Evolutionary conservation across 2,888 invertebrate genomes (phyloP).

Genomic region (Tethea ocularis): DNA sequence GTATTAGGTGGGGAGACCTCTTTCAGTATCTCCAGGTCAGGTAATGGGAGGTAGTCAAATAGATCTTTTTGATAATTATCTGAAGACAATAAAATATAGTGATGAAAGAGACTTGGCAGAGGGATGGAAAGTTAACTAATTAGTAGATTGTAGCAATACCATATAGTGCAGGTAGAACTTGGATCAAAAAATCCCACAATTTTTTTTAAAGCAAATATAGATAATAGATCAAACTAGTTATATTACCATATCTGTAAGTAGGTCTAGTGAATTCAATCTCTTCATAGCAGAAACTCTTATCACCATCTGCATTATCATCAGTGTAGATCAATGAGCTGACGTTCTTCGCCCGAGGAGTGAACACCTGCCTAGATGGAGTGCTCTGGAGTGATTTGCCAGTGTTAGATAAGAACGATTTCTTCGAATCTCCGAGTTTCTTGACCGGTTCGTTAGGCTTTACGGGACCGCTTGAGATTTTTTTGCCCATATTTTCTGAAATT

Average conservation of each 20-base stretch:
- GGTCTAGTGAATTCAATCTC: constrained; percentile 70
- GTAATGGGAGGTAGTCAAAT: constrained; percentile 57
- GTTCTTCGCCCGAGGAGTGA: constrained; percentile 63
- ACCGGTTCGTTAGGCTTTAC: constrained; percentile 67
- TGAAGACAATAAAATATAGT: constrained; percentile 25
- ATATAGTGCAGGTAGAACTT: no score
- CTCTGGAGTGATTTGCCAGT: constrained; percentile 65
- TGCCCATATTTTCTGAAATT: constrained; percentile 69
- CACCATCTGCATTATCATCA: constrained; percentile 47
- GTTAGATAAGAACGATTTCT: constrained; percentile 71
- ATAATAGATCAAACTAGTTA: not conserved
- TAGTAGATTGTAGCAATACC: no score
- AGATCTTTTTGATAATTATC: constrained; percentile 63
- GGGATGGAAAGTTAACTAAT: no score
- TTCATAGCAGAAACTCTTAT: constrained; percentile 43
- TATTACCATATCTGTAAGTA: constrained; percentile 56
- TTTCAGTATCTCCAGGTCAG: constrained; percentile 40
- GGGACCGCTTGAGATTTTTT: constrained; percentile 57
- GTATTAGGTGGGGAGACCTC: constrained; percentile 54
- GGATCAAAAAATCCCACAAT: no score
- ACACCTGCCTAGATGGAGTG: constrained; percentile 62
- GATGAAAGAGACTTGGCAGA: no score
- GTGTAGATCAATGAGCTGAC: constrained; percentile 66
- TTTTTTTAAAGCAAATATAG: no score
- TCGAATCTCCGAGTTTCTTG: constrained; percentile 59